Evolutionary conservation across 2,113 vertebrate species (phyloP), one percentile per base, ranked within the genome.

Genomic region (Aleadryas rufinucha): DNA sequence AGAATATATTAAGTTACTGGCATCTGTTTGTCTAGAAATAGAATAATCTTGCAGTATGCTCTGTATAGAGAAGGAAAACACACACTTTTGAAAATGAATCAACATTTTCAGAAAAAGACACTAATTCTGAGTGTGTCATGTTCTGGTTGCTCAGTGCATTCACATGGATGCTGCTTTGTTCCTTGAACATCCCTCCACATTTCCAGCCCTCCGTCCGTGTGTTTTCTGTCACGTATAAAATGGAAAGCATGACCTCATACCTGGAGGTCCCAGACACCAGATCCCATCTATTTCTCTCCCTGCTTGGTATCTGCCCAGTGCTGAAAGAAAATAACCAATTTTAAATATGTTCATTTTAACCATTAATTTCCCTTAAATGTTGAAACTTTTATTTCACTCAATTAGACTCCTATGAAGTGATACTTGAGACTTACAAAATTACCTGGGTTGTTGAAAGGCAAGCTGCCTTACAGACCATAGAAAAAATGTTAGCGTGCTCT

Each of bases 21-120:
- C 88, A 96, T 94, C 88, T 95, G 76, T 90, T 92, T 96, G n/a
- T 71, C 96, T 93, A 71, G 83, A 95, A 93, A 92, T 96, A 96
- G 93, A 90, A 95, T 87, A 60, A 78, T 94, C 64, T 80, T 95
- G 86, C 92, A 88, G 64, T 49, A 30, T 90, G 60, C 56, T 84
- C 90, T 93, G 17, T 90, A 59, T 64, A 60, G 44, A 82, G 28
- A 75, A 89, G 37, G 83, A 92, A 94, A 95, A 94, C 69, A 94
- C 35, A 94, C 83, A 78, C 63, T 93, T 84, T 45, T 79, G 37
- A 85, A 93, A 93, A 93, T 71, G 72, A 92, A 79, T 89, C 95
- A 94, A 90, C 45, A 69, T 78, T 90, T 92, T 89, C 44, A 76
- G 66, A 90, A 93, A 69, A 47, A 81, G 22, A 7, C 1, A 7